phyloP scores from a whole-genome alignment of 2,797 vertebrate genomes.

The Sebastiscus albofasciatus region DNA sequence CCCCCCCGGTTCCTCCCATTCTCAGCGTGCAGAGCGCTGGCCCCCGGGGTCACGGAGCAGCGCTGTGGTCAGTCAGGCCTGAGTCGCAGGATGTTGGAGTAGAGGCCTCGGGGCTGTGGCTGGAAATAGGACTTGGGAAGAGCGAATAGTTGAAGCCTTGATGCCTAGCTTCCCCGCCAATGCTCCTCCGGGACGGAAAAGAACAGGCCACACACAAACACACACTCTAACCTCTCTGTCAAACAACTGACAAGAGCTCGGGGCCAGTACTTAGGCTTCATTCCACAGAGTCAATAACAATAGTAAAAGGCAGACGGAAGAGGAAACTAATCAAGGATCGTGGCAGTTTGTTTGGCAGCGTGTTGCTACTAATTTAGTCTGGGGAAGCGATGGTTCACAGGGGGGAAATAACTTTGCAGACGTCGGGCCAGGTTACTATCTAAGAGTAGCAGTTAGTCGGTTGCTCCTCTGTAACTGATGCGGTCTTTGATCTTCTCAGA shows the following conservation, averaged over 20 bases:
- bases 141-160: conserved; percentile 43
- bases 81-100: conserved; percentile 67
- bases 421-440: conserved; percentile 26
- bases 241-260: conserved; percentile 53
- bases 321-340: conserved; percentile 60
- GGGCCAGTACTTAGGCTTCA: conserved; percentile 25
- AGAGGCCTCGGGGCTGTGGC: conserved; percentile 46
- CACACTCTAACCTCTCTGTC: conserved; percentile 37
- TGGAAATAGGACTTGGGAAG: conserved; percentile 63
- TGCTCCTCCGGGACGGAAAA: conserved; percentile 42
- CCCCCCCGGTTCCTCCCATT: conserved; percentile 37
- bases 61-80: conserved; percentile 53
- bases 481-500: conserved; percentile 53
- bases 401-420: conserved; percentile 19
- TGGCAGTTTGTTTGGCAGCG: conserved; percentile 45
- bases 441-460: conserved; percentile 39
- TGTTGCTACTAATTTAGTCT: conserved; percentile 47
- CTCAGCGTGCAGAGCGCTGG: conserved; percentile 6
- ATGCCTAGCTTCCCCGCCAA: conserved; percentile 40
- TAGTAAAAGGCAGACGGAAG: conserved; percentile 34
- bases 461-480: conserved; percentile 52
- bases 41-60: conserved; percentile 48
- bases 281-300: conserved; percentile 55
- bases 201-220: conserved; percentile 41
- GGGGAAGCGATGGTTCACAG: conserved; percentile 12